A percentile compares a stretch with the other conserved stretches of the same genome.
Evolutionary conservation across 2,113 vertebrate genomes (phyloP).

Genomic region (Pampusana beccarii): DNA sequence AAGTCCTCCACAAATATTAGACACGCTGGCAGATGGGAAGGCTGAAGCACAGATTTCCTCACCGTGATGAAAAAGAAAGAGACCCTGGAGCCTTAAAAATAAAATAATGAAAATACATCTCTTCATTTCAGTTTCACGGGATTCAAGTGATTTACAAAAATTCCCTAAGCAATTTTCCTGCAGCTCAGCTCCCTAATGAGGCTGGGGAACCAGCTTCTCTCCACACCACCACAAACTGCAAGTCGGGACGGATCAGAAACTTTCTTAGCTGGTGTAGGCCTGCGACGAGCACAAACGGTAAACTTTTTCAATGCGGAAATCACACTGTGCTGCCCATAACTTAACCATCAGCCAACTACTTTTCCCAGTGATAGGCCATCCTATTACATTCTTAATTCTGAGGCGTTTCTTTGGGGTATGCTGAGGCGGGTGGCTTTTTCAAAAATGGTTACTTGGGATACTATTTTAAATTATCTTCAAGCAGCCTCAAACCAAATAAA

Average conservation of each 20-base stretch:
- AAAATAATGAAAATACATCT: constrained; percentile 28
- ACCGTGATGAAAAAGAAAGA: not conserved
- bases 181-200: constrained; percentile 59
- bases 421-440: not conserved
- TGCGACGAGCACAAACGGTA: not conserved
- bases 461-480: not conserved
- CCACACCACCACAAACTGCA: not conserved
- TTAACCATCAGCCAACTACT: not conserved
- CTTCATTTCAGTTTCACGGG: constrained; percentile 2
- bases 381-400: not conserved
- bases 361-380: not conserved
- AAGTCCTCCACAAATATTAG: not conserved
- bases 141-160: constrained; percentile 33
- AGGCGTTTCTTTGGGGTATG: not conserved
- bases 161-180: constrained; percentile 55
- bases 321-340: not conserved
- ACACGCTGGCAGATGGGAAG: not conserved
- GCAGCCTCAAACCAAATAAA: not conserved
- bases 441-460: not conserved
- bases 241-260: not conserved
- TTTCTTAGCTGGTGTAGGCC: not conserved
- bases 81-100: not conserved
- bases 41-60: not conserved
- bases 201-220: constrained; percentile 20
- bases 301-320: not conserved